Evolutionary conservation across 1,140 invertebrate genomes (phyloP), one percentile per base, ranked within the genome.

Genomic region (Camponotus pennsylvanicus): DNA sequence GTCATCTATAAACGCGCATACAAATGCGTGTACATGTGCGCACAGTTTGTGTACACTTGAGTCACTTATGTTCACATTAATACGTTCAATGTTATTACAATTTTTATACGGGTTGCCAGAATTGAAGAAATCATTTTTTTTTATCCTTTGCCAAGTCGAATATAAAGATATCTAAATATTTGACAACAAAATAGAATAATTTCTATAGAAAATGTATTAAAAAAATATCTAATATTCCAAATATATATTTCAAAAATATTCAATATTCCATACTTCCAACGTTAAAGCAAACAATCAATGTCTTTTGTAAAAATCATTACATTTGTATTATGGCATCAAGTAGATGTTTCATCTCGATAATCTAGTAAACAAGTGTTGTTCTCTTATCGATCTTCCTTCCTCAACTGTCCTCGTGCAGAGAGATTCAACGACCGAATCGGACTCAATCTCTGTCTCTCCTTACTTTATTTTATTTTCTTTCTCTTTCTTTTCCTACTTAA

Each of bases 361-460:
- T 73, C 49, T 34, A 52, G 4, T 52, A 57, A 57, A 57, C 18
- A 37, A 0, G 1, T 52, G 18, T 8, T 37, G 18, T 11, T 11
- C 1, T 42, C 3, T 18, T n/a, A 49, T 34, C 8, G 6, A 64
- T 42, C 32, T 76, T 55, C 59, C 13, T 27, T 66, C 27, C 27
- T 77, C 61, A 59, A 69, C 75, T 69, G 82, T 86, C 85, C 61
- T 86, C 79, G 84, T 88, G n/a, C 85, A 78, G 32, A 71, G 66
- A 71, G 63, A 91, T 91, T 91, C 91, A 75, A 80, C 90, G 86
- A 83, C 83, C 86, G 86, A 92, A 91, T 91, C 80, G 64, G 67
- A 87, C 88, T 86, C 84, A 90, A 85, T 83, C 69, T 40, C 75
- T 49, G 52, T 63, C 77, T 89, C 86, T 92, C 67, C 73, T 76